A percentile compares a stretch with the other conserved stretches of the same genome.
Conservation (phyloP, 2,888 invertebrate species). For the Elysia crispata region DNA sequence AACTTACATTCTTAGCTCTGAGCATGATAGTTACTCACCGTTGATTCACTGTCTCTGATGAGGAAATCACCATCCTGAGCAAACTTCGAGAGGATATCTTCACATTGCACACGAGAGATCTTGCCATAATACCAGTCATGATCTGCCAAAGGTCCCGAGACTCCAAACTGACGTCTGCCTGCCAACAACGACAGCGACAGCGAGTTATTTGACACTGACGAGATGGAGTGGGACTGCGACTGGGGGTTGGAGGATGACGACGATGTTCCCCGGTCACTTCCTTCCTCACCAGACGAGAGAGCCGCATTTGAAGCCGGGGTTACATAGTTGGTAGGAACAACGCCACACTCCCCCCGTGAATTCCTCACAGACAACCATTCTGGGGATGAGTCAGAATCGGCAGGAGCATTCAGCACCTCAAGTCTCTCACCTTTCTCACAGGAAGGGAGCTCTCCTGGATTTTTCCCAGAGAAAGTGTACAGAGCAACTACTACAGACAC, state of each 20-base stretch:
- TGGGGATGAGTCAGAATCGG: constrained; percentile 89
- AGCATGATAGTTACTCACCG: too few relatives aligned
- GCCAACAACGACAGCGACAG: constrained; percentile 60
- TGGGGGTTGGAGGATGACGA: constrained; percentile 72
- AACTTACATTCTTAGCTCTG: too few relatives aligned
- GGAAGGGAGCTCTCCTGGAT: constrained; percentile 89
- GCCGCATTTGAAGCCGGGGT: constrained; percentile 69
- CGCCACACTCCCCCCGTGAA: constrained; percentile 92
- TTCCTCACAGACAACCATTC: constrained; percentile 96
- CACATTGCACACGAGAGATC: constrained; percentile 96
- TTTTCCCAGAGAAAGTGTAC: constrained; percentile 86
- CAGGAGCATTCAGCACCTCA: constrained; percentile 95
- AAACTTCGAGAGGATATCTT: constrained; percentile 94
- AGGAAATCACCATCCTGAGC: constrained; percentile 99
- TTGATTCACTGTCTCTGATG: constrained; percentile 98
- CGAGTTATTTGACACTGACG: constrained; percentile 72
- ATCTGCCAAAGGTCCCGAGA: constrained; percentile 73
- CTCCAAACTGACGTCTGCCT: constrained; percentile 69
- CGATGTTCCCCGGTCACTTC: constrained; percentile 61
- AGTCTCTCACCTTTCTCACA: constrained; percentile 97
- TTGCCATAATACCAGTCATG: constrained; percentile 97
- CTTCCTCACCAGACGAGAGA: constrained; percentile 56
- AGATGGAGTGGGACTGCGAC: constrained; percentile 75
- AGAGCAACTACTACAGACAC: constrained; percentile 94
- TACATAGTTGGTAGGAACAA: constrained; percentile 87